Base-by-base conservation (phyloP, 2,888 invertebrate genomes). In the Rapana venosa region DNA sequence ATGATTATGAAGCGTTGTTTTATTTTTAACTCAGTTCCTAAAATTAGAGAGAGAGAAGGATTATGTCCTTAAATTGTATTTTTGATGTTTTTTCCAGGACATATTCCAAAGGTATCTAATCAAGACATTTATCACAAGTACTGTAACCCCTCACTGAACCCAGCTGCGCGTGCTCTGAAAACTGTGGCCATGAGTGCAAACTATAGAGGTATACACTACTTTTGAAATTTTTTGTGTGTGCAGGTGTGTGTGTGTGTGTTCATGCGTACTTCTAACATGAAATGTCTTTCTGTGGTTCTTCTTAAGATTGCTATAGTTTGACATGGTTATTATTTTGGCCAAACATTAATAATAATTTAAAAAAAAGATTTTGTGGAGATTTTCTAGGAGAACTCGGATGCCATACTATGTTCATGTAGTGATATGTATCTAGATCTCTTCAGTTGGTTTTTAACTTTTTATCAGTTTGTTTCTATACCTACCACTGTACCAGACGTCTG, bases 111-210 rank as follows among this genome's bases (percentile, higher is more conserved):
- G 47, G 13, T 58, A 77, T 22, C 58, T 56, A 35, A 47, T 77
- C 35, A 22, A 47, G 70, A 79, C 58, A 32, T 47, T 8, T 36
- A 70, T 61, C 61, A 61, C 66, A 32, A 85, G 58, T 87, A 87
- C 30, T 89, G 83, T 85, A 88, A 91, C 70, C 87, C 90, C n/a
- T 83, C 90, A 91, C 91, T 93, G 58, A 92, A 92, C 91, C 92
- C 92, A 79, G 93, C 93, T 86, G 92, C 92, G 87, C 89, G 92
- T 90, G 92, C 92, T 56, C 91, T 93, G 70, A 90, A 90, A 89
- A 90, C 90, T 87, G 92, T 92, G 70, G 92, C 92, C 77, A 90
- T 92, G 90, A 93, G 91, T 91, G 91, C 91, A 88, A 91, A 91
- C 87, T 89, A 90, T 86, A 90, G 91, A 91, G 91, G 92, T 91